Evolutionary conservation across 2,797 vertebrate genomes (phyloP), one percentile per base, ranked within the genome.

Genomic region (Pseudomugil gertrudae): DNA sequence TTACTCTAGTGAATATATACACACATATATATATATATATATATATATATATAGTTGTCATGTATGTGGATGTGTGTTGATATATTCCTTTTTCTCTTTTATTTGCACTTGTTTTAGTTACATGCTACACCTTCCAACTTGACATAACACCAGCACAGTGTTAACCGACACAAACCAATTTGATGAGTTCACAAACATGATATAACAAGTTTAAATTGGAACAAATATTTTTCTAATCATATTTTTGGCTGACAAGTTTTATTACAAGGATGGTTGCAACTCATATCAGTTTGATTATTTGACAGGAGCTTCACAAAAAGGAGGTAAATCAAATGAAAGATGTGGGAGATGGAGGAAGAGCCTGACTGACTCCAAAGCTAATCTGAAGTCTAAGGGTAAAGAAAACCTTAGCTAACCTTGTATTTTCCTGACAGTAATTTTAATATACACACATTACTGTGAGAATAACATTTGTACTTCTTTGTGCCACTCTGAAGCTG

Each of bases 241-340:
- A 21, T 23, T 4, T 23, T 21, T 47, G 45, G 21, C 19, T 13
- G 27, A 24, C 24, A 9, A 9, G 40, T n/a, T 4, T 29, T 14
- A 27, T 66, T 43, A 57, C 23, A 23, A 27, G 19, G 17, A 57
- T 13, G 11, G 32, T 36, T 2, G 17, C 21, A 21, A 14, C 52
- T 56, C 53, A 27, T 57, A 23, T 66, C 55, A 50, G 24, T 36
- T 38, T 29, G 26, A 66, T 38, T 38, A 36, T 57, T 57, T 66
- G 43, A 36, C 29, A 24, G 55, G 33, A 57, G 23, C 33, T 32
- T 6, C 10, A 7, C 30, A 32, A 24, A 32, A 29, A 51, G 45
- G 19, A 23, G 55, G 45, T 58, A 58, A 66, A 66, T 66, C 64
- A 57, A 51, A 29, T 57, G 32, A 57, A 57, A 36, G 55, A 38